Percentiles rank a stretch among this genome's conserved stretches.
Evolutionary conservation across 2,113 vertebrate genomes (phyloP).

Genomic region (Platysternon megacephalum): DNA sequence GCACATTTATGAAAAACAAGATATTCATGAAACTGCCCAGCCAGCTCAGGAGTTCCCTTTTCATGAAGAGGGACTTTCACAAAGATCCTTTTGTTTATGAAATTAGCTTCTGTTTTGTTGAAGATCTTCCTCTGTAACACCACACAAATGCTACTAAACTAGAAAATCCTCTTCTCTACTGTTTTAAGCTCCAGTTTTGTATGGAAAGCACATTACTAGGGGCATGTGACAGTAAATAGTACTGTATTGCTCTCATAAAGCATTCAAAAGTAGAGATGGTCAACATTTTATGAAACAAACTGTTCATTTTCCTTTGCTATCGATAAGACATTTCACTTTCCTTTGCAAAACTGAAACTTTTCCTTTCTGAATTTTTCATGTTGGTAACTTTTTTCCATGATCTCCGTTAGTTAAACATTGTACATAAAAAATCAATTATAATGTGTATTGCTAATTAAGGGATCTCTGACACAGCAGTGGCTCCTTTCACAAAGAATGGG

Average conservation of each 20-base stretch:
- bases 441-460: background rate
- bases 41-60: background rate
- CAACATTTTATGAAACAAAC: rapidly evolving
- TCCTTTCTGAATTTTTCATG: rapidly evolving
- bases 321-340: rapidly evolving
- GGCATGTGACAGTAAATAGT: background rate
- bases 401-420: background rate
- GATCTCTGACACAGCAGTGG: background rate
- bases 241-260: background rate
- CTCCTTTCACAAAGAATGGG: background rate
- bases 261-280: background rate
- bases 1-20: background rate
- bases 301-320: rapidly evolving
- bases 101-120: background rate
- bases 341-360: rapidly evolving
- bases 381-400: rapidly evolving
- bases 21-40: background rate
- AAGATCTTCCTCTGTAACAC: background rate
- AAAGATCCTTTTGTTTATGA: background rate
- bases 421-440: background rate
- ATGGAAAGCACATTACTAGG: rapidly evolving
- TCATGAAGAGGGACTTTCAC: background rate
- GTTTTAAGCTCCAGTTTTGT: background rate
- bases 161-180: rapidly evolving
- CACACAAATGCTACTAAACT: rapidly evolving